Percentiles rank a stretch among this genome's conserved stretches.
Conservation (phyloP, 2,797 vertebrate species). For the Muscicapa comitata region DNA sequence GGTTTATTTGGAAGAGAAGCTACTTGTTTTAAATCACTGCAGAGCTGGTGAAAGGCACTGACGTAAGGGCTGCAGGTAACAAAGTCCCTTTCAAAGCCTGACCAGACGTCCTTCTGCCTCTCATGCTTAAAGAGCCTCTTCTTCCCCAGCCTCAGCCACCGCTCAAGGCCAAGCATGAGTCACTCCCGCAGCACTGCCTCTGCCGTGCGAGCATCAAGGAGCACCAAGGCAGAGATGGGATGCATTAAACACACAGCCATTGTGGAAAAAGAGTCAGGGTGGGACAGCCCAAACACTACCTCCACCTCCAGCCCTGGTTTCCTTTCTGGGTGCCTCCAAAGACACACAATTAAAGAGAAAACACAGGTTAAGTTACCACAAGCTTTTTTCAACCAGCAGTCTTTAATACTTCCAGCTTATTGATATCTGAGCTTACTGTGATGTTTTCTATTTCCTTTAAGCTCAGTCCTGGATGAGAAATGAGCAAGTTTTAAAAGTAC, state of each 20-base stretch:
- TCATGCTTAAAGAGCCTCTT: background rate
- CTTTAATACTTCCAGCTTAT: background rate
- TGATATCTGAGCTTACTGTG: background rate
- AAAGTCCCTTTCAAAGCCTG: slow-evolving; percentile 36
- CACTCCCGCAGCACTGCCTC: background rate
- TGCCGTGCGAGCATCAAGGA: background rate
- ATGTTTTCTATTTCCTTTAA: background rate
- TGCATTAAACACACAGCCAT: background rate
- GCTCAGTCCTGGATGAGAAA: background rate
- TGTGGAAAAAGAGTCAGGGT: background rate
- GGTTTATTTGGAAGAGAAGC: slow-evolving; percentile 27
- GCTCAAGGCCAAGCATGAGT: background rate
- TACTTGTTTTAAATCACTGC: slow-evolving; percentile 36
- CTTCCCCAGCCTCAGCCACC: background rate
- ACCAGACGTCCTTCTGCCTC: background rate
- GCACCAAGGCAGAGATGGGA: background rate
- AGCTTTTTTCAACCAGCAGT: background rate
- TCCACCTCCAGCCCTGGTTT: background rate
- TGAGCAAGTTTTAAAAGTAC: background rate
- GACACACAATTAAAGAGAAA: background rate
- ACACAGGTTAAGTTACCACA: background rate
- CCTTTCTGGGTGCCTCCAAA: background rate
- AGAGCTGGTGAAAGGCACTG: slow-evolving; percentile 31
- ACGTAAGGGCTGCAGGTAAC: slow-evolving; percentile 22
- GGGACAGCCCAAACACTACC: background rate